phyloP scores from a whole-genome alignment of 2,113 vertebrate species.

The Bothrops jararaca region DNA sequence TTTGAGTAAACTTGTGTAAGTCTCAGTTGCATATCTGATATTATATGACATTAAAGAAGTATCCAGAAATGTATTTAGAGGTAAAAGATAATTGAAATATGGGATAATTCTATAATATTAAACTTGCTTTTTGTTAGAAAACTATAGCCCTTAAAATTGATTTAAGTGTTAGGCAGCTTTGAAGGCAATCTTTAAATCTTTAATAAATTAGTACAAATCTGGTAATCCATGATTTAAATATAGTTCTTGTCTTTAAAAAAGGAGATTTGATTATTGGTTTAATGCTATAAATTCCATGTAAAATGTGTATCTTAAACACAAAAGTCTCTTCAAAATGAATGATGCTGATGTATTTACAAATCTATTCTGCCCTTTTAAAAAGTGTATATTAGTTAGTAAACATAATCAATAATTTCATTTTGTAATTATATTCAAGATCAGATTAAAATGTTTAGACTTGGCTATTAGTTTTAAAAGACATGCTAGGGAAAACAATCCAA shows the following conservation, averaged over 20 bases:
- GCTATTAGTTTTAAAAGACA: slow-evolving; percentile 46
- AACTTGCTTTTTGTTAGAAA: background rate
- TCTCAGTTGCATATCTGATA: background rate
- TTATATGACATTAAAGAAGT: background rate
- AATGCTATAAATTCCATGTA: background rate
- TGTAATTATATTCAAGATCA: slow-evolving; percentile 38
- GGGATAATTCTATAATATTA: background rate
- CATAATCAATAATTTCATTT: slow-evolving; percentile 52
- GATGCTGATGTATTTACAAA: background rate
- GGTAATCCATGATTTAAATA: rapidly evolving
- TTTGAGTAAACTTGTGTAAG: background rate
- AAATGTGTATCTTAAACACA: rapidly evolving
- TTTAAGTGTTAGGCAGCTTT: background rate
- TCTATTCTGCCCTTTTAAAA: background rate
- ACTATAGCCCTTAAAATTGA: background rate
- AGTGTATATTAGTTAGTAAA: slow-evolving; percentile 35
- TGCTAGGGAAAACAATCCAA: slow-evolving; percentile 51
- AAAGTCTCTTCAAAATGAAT: rapidly evolving
- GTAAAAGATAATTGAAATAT: background rate
- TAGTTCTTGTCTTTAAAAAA: background rate
- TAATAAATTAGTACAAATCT: rapidly evolving
- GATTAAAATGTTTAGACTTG: slow-evolving; percentile 42
- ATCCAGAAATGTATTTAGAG: background rate
- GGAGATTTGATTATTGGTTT: background rate
- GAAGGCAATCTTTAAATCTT: background rate